These are phyloP conservation scores for Autographa gamma DNA, from an alignment of 2,888 invertebrate species.

Conservation along the genomic window DNA sequence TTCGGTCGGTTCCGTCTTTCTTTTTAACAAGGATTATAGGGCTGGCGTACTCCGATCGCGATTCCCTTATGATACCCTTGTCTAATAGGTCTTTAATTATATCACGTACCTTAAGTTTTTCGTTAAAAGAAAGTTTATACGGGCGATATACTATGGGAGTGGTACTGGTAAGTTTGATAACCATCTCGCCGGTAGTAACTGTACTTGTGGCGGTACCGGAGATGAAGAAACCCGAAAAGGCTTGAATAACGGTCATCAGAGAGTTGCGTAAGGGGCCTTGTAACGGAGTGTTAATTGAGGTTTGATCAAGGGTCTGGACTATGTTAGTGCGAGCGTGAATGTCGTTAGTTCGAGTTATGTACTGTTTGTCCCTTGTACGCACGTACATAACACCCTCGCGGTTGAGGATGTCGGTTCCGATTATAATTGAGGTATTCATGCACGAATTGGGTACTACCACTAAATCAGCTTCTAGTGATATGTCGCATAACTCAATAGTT, in stretches of 20 bases:
- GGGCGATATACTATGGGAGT: slow-evolving; percentile 52
- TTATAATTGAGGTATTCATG: slow-evolving; percentile 47
- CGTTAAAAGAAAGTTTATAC: slow-evolving; percentile 47
- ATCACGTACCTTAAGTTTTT: slow-evolving; percentile 50
- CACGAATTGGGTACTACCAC: slow-evolving; percentile 38
- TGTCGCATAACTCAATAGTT: slow-evolving; percentile 13
- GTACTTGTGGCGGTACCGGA: slow-evolving; percentile 53
- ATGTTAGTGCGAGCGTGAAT: neutral
- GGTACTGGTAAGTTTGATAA: slow-evolving; percentile 45
- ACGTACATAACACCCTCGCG: slow-evolving; percentile 51
- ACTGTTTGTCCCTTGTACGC: slow-evolving; percentile 40
- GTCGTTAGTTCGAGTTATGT: slow-evolving; percentile 12
- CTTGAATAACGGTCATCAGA: slow-evolving; percentile 25
- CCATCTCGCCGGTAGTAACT: slow-evolving; percentile 55
- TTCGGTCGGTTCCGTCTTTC: slow-evolving; percentile 47
- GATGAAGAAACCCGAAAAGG: slow-evolving; percentile 44
- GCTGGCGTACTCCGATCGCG: slow-evolving; percentile 40
- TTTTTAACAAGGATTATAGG: slow-evolving; percentile 42
- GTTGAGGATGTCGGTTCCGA: slow-evolving; percentile 55
- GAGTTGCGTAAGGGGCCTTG: neutral
- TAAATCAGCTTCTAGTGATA: slow-evolving; percentile 16
- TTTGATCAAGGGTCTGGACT: neutral
- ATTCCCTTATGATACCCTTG: slow-evolving; percentile 48
- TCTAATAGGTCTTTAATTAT: slow-evolving; percentile 48
- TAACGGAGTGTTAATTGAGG: slow-evolving; percentile 18